A percentile compares a stretch with the other conserved stretches of the same genome.
Evolutionary conservation across 2,888 invertebrate species (phyloP).

Genomic region (Dugesia japonica): DNA sequence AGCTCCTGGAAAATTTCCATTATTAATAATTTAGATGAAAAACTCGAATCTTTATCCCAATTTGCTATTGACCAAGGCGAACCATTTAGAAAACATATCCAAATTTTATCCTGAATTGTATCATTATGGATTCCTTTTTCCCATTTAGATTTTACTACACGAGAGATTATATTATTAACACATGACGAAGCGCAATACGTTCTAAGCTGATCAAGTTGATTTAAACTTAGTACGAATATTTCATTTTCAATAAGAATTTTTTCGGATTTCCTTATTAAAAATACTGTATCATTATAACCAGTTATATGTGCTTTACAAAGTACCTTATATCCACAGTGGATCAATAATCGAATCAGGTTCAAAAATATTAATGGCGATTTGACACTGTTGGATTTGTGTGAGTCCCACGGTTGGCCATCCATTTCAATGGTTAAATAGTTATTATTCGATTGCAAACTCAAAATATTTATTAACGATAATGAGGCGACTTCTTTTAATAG

Average conservation of each 20-base stretch:
- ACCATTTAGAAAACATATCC: constrained; percentile 24
- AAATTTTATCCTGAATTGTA: constrained; percentile 26
- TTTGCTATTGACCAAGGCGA: constrained; percentile 34
- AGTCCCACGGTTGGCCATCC: constrained; percentile 34
- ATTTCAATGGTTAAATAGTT: constrained; percentile 25
- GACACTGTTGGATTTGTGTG: constrained; percentile 31
- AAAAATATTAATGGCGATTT: constrained; percentile 32
- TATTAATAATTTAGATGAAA: constrained; percentile 24
- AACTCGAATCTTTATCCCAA: constrained; percentile 34
- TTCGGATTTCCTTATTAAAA: constrained; percentile 13
- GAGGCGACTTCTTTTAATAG: constrained; percentile 8
- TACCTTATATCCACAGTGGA: constrained; percentile 27
- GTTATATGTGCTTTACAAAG: constrained; percentile 28
- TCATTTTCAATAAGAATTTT: not conserved
- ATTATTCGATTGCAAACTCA: not conserved
- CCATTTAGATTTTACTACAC: constrained; percentile 22
- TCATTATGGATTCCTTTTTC: constrained; percentile 33
- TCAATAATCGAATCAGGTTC: constrained; percentile 23
- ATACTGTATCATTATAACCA: constrained; percentile 31
- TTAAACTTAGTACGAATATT: constrained; percentile 28
- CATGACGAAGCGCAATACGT: constrained; percentile 28
- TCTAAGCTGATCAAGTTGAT: constrained; percentile 33
- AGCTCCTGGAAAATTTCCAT: constrained; percentile 26
- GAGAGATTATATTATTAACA: constrained; percentile 22
- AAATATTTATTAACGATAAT: not conserved